Evolutionary conservation across 2,113 vertebrate genomes (phyloP), one percentile per base, ranked within the genome.

Genomic region (Rhadina sibilatrix): DNA sequence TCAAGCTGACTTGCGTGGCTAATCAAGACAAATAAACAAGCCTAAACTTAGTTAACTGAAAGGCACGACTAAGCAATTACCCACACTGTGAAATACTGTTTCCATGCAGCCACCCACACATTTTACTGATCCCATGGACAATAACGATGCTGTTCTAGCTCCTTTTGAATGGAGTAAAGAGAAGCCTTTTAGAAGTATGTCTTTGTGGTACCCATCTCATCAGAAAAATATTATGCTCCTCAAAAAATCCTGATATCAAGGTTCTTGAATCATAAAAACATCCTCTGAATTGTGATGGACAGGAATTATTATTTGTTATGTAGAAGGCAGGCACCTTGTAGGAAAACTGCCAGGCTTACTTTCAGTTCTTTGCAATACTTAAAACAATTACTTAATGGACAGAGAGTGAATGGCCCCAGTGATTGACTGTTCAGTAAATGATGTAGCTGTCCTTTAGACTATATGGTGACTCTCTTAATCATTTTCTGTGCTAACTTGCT

Each of bases 11-110:
- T 93, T 79, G 82, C 18, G 0, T 92, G 61, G 50, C 85, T 89
- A 92, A 96, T 94, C 91, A 50, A 92, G 86, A 80, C 92, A 86
- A 91, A 96, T 82, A 93, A 83, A 63, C 86, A 95, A 94, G 70
- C 38, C 50, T 70, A 85, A 87, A 83, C 72, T 57, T 74, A 74
- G 83, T 90, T 93, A 86, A 79, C 64, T 85, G 89, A 96, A 96
- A 96, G 63, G 80, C 94, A 93, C 10, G 2, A 91, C 76, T 87
- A 85, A 96, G 85, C 94, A 76, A 89, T 95, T 95, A 91, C 70
- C 70, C 83, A 59, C 37, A 64, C 63, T n/a, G 3, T 40, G 28
- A 84, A 94, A 96, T 89, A 25, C 78, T 50, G 38, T 82, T 93
- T 92, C 84, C 52, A 12, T 66, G 84, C 70, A 82, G 22, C 83